phyloP scores from a whole-genome alignment of 2,797 vertebrate species.

The Tenualosa thibaudeaui region DNA sequence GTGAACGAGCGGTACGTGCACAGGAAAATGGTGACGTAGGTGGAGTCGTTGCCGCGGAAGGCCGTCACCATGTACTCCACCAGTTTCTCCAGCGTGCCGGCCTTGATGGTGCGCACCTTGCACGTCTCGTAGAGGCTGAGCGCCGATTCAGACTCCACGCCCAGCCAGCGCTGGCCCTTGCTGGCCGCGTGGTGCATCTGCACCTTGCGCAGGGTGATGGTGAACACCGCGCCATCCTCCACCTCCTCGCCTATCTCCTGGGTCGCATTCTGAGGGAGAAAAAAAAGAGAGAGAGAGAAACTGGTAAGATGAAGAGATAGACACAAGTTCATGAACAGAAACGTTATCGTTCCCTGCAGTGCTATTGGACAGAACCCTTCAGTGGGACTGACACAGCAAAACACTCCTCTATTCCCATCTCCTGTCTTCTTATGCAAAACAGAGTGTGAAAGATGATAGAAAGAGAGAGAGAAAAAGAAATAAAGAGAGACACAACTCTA shows the following conservation, averaged over 20 bases:
- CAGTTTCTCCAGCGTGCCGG: conserved; percentile 93
- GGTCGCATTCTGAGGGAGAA: conserved; percentile 85
- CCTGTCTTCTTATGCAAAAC: neutral
- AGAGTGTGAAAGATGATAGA: neutral
- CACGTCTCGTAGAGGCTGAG: conserved; percentile 95
- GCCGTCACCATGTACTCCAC: conserved; percentile 97
- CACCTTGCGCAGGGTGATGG: conserved; percentile 93
- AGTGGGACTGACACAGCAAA: neutral
- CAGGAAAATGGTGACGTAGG: conserved; percentile 97
- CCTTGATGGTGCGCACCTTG: conserved; percentile 95
- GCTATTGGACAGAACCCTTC: no score
- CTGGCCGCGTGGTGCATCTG: conserved; percentile 89
- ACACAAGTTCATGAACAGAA: neutral
- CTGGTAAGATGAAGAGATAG: neutral
- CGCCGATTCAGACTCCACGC: conserved; percentile 89
- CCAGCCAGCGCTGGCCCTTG: conserved; percentile 96
- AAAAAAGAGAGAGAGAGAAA: neutral
- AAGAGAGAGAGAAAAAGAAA: neutral
- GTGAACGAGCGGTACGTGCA: conserved; percentile 97
- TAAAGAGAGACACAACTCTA: neutral
- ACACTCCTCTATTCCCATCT: neutral
- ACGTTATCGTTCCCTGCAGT: no score
- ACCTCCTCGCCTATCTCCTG: conserved; percentile 99
- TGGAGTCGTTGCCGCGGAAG: conserved; percentile 94
- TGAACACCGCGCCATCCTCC: conserved; percentile 93